Evolutionary conservation across 2,113 vertebrate genomes (phyloP), one percentile per base, ranked within the genome.

Genomic region (Bos javanicus): DNA sequence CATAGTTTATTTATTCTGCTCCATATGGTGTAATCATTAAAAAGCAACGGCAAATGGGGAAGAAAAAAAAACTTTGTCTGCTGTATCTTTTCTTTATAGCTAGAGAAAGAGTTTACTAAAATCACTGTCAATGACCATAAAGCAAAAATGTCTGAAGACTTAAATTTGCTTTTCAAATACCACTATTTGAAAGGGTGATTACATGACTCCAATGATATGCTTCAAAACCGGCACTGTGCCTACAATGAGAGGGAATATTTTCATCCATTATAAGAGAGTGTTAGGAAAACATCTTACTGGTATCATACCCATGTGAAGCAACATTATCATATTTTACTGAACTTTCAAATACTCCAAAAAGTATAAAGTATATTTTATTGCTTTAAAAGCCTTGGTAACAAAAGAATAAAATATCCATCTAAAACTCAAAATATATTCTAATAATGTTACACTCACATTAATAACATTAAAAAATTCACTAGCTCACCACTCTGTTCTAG

Each of bases 81-180:
- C 62, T 52, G 91, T 95, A 95, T 96, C 86, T 98, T 90, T 98
- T 96, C 94, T 84, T 88, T 96, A 74, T 59, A 92, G 81, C 91
- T 76, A 97, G 81, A 86, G 95, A 96, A 92, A 94, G 81, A 92
- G 74, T 98, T 92, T 89, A 97, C 92, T 95, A 93, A 80, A 87
- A 97, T 64, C 89, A 92, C 26, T 19, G 96, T 97, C 97, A 96
- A 96, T 91, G 97, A 94, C 94, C 94, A 97, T 97, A 96, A 98
- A 97, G 82, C 15, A n/a, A 87, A 95, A 95, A 83, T 1, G 16
- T 98, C 87, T 92, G 60, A 59, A 93, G 87, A 90, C 92, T 97
- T 91, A 98, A 98, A 98, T 92, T 97, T 97, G 56, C 71, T 98
- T 98, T 98, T 96, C 93, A 97, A 97, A 87, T 87, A 88, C 88